These are phyloP conservation scores for Tachina grossa DNA, from an alignment of 2,888 invertebrate genomes.

Conservation along the genomic window DNA sequence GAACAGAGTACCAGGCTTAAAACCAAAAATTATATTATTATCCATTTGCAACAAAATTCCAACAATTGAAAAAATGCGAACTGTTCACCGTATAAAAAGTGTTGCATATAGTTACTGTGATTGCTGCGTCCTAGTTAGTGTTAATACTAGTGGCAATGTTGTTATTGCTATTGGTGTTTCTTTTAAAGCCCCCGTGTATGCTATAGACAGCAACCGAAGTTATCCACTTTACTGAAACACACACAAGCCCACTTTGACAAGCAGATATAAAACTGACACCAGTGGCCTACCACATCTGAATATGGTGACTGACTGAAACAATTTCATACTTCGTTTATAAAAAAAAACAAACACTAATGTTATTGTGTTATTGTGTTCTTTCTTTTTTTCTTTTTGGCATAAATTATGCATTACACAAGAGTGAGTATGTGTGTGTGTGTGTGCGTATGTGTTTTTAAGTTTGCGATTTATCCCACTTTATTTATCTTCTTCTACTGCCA, in stretches of 20 bases:
- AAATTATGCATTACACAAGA: slow-evolving; percentile 78
- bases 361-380: slow-evolving; percentile 37
- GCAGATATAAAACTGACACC: slow-evolving; percentile 45
- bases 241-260: not conserved
- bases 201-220: slow-evolving; percentile 15
- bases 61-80: too few species aligned
- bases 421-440: slow-evolving; percentile 45
- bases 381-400: slow-evolving; percentile 73
- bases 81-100: not conserved
- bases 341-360: slow-evolving; percentile 46
- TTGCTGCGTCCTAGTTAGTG: slow-evolving; percentile 7
- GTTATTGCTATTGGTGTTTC: not conserved
- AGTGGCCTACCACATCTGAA: slow-evolving; percentile 72
- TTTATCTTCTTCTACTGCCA: slow-evolving; percentile 1
- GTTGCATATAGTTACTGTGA: not conserved
- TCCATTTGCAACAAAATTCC: too few species aligned
- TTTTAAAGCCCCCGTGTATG: slow-evolving; percentile 40
- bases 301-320: slow-evolving; percentile 77
- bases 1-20: too few species aligned
- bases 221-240: slow-evolving; percentile 7
- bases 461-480: not conserved
- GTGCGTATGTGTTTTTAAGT: slow-evolving; percentile 38
- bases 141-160: slow-evolving; percentile 9
- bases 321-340: slow-evolving; percentile 53
- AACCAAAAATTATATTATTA: too few species aligned